These are phyloP conservation scores for Pelochelys cantorii DNA, from an alignment of 2,797 vertebrate genomes.

Conservation along the genomic window DNA sequence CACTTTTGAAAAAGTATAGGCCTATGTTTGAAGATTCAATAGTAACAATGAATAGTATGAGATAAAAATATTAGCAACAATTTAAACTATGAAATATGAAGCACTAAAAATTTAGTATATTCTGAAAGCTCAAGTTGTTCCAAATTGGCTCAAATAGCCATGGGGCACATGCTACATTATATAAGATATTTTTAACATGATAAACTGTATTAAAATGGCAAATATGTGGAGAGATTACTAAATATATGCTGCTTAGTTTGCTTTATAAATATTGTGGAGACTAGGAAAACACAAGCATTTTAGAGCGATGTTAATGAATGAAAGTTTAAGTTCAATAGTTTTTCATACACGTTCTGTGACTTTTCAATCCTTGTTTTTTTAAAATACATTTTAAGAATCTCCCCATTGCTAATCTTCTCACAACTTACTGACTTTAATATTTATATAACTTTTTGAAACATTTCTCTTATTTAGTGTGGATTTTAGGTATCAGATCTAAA, in stretches of 20 bases:
- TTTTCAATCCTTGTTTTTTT: not conserved
- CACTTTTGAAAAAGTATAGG: conserved; percentile 38
- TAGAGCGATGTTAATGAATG: not conserved
- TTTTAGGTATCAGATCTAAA: accelerated
- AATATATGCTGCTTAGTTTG: not conserved
- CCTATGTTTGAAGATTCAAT: conserved; percentile 30
- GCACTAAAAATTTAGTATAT: conserved; percentile 28
- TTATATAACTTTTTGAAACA: not conserved
- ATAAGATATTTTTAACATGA: conserved; percentile 34
- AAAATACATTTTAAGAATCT: not conserved
- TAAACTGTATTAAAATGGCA: conserved; percentile 21
- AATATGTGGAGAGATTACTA: not conserved
- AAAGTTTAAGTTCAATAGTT: not conserved
- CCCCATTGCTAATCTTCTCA: not conserved
- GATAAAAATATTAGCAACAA: conserved; percentile 48
- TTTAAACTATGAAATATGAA: conserved; percentile 42
- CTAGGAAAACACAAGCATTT: conserved; percentile 10
- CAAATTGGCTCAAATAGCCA: not conserved
- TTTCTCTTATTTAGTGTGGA: not conserved
- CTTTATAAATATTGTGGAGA: not conserved
- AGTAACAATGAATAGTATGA: conserved; percentile 58
- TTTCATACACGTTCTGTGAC: not conserved
- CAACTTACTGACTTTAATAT: not conserved
- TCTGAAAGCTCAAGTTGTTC: conserved; percentile 22
- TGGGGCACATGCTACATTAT: conserved; percentile 25